These are phyloP conservation scores for Arenaria interpres DNA, from an alignment of 2,113 vertebrate genomes.

Conservation along the genomic window DNA sequence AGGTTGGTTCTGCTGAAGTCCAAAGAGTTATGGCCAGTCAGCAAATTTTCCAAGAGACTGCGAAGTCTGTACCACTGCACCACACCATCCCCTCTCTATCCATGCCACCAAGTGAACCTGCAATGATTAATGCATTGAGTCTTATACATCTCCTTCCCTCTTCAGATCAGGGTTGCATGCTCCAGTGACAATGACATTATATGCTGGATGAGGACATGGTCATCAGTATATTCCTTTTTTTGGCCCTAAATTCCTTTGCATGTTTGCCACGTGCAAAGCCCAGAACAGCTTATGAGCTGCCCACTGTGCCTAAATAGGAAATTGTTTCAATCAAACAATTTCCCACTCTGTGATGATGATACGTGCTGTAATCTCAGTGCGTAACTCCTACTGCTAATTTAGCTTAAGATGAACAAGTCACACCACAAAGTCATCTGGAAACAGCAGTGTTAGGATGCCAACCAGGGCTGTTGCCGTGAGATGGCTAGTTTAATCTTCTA, in stretches of 20 bases:
- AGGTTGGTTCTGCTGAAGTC: neutral
- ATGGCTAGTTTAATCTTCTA: neutral
- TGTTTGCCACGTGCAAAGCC: neutral
- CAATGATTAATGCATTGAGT: neutral
- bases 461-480: neutral
- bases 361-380: neutral
- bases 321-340: neutral
- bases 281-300: neutral
- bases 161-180: neutral
- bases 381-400: conserved; percentile 1
- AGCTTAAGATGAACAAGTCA: neutral
- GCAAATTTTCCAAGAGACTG: neutral
- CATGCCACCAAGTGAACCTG: neutral
- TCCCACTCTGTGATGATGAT: neutral
- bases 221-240: neutral
- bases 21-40: neutral
- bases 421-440: neutral
- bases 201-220: neutral
- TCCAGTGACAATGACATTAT: neutral
- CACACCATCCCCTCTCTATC: neutral
- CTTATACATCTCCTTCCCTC: neutral
- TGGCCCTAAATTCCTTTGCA: neutral
- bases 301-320: neutral
- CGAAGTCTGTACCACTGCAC: neutral
- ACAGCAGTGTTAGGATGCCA: neutral